Evolutionary conservation across 2,888 invertebrate genomes (phyloP).

Genomic region (Masnerella sp.): DNA sequence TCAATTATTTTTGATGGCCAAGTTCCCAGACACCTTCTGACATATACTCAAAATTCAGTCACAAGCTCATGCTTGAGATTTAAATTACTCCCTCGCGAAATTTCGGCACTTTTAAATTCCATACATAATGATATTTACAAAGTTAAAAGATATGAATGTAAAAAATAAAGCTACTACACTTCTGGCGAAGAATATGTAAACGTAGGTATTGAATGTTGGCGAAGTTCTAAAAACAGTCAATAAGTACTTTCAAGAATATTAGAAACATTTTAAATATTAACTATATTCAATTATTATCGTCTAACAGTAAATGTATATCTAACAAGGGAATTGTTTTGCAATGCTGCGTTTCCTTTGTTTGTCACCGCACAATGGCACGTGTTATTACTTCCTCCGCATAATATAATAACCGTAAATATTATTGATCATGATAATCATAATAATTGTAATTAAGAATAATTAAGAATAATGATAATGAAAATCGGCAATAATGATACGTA

Average conservation of each 20-base stretch:
- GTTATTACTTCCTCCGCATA: constrained; percentile 65
- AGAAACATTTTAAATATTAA: constrained; percentile 74
- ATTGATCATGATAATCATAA: constrained; percentile 49
- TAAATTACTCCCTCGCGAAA: no score
- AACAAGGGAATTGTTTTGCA: constrained; percentile 72
- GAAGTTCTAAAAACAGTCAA: constrained; percentile 75
- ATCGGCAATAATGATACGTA: constrained; percentile 61
- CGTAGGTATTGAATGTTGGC: constrained; percentile 70
- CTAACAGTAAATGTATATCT: constrained; percentile 73
- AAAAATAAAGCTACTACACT: no score
- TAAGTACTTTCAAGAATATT: constrained; percentile 77
- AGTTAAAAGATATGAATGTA: no score
- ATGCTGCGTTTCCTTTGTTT: constrained; percentile 69
- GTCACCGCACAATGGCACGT: constrained; percentile 75
- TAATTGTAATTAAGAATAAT: constrained; percentile 54
- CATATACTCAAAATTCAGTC: no score
- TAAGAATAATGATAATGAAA: constrained; percentile 54
- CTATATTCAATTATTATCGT: constrained; percentile 69
- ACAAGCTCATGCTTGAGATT: no score
- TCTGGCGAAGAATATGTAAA: no score
- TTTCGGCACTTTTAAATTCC: no score
- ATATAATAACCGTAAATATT: constrained; percentile 57
- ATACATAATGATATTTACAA: no score
- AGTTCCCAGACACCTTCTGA: no score
- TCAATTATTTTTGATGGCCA: no score